Evolutionary conservation across 2,797 vertebrate species (phyloP).

Genomic region (Valencia hispanica): DNA sequence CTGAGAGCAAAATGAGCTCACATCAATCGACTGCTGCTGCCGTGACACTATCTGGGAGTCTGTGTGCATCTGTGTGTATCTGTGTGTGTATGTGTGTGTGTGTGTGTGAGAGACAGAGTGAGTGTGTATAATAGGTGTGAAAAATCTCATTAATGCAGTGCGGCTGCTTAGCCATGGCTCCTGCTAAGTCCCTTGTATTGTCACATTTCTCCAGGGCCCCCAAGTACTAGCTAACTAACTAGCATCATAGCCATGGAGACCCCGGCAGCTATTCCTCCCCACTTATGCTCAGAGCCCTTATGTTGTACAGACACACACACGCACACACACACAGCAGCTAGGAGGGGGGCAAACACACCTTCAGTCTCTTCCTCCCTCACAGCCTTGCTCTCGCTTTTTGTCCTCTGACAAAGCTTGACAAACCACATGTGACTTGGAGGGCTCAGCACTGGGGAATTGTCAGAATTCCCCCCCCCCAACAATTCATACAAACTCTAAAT

Average conservation of each 20-base stretch:
- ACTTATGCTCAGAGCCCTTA: conserved; percentile 64
- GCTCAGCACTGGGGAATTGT: conserved; percentile 89
- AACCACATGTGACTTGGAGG: conserved; percentile 94
- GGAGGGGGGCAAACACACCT: conserved; percentile 43
- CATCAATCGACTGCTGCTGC: conserved; percentile 48
- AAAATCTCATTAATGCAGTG: conserved; percentile 99
- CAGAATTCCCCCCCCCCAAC: conserved; percentile 43
- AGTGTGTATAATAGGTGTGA: conserved; percentile 94
- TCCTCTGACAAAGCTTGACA: conserved; percentile 97
- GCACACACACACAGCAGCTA: conserved; percentile 13
- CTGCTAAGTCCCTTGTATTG: conserved; percentile 89
- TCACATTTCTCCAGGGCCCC: conserved; percentile 91
- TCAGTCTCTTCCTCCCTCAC: conserved; percentile 41
- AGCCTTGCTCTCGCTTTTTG: conserved; percentile 77
- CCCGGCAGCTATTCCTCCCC: conserved; percentile 86
- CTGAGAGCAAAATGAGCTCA: conserved; percentile 47
- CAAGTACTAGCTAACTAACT: conserved; percentile 91
- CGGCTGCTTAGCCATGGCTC: conserved; percentile 90
- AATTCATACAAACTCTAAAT: conserved; percentile 82
- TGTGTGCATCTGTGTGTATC: conserved; percentile 77
- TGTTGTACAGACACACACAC: conserved; percentile 30
- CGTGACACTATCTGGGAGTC: conserved; percentile 58
- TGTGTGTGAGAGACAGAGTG: background rate
- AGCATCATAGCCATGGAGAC: conserved; percentile 95
- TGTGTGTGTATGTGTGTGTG: background rate